A percentile compares a stretch with the other conserved stretches of the same genome.
These are phyloP conservation scores for Mungos mungo DNA, from an alignment of 2,113 vertebrate genomes.

Conservation along the genomic window DNA sequence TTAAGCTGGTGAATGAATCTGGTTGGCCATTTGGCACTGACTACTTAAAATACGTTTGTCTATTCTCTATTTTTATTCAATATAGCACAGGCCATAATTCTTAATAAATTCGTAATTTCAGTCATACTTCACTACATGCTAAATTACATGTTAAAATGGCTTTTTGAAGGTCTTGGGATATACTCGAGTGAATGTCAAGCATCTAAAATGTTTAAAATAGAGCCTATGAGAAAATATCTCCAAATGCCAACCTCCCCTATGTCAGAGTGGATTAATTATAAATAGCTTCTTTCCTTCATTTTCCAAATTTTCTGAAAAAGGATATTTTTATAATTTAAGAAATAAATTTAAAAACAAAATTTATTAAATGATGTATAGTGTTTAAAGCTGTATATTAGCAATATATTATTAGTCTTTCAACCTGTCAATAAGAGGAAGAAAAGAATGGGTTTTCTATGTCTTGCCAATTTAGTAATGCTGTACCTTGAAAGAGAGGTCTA, in stretches of 20 bases:
- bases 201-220: neutral
- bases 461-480: neutral
- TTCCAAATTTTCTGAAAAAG: constrained; percentile 8
- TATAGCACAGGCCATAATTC: neutral
- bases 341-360: neutral
- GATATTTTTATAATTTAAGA: neutral
- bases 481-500: neutral
- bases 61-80: neutral
- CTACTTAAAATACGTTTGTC: neutral
- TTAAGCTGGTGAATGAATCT: neutral
- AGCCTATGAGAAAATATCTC: neutral
- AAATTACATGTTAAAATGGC: neutral
- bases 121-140: neutral
- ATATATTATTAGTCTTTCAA: neutral
- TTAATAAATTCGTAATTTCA: neutral
- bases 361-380: neutral
- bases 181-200: neutral
- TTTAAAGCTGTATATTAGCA: neutral
- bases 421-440: neutral
- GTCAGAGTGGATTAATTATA: neutral
- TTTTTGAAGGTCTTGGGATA: neutral
- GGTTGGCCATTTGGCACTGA: neutral
- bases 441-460: neutral
- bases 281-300: neutral
- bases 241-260: neutral